Conservation (phyloP, 2,113 vertebrate genomes). For the Hucho hucho region DNA sequence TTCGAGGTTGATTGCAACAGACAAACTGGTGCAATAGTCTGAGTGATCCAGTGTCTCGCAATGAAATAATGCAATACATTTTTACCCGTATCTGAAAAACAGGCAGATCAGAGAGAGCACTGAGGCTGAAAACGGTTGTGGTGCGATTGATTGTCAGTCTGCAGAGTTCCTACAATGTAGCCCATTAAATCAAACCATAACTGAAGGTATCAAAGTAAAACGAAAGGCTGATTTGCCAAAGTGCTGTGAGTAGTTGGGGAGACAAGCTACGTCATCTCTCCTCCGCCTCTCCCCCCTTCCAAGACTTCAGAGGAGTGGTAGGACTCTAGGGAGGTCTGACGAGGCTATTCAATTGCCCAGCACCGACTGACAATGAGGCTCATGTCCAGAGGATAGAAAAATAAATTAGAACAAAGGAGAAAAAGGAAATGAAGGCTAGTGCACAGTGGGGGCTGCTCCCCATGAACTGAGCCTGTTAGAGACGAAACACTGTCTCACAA, state of each 20-base stretch:
- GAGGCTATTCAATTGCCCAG: constrained; percentile 52
- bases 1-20: neutral
- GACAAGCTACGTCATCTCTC: constrained; percentile 29
- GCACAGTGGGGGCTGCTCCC: constrained; percentile 33
- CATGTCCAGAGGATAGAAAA: constrained; percentile 54
- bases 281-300: neutral
- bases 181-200: neutral
- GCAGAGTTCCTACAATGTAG: neutral
- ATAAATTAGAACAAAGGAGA: constrained; percentile 65
- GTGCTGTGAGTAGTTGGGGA: constrained; percentile 15
- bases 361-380: constrained; percentile 54
- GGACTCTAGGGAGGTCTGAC: constrained; percentile 52
- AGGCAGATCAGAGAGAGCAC: constrained; percentile 7
- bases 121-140: neutral
- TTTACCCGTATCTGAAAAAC: neutral
- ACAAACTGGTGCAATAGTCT: neutral
- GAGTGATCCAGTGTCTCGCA: neutral
- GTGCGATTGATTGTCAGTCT: neutral
- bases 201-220: too few species aligned
- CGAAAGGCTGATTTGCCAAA: constrained; percentile 15
- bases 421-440: constrained; percentile 28
- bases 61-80: neutral
- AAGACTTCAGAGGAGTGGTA: constrained; percentile 34
- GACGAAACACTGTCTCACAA: constrained; percentile 20
- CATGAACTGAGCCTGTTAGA: constrained; percentile 24